These are phyloP conservation scores for Distichodus sexfasciatus DNA, from an alignment of 2,797 vertebrate genomes.

Conservation along the genomic window DNA sequence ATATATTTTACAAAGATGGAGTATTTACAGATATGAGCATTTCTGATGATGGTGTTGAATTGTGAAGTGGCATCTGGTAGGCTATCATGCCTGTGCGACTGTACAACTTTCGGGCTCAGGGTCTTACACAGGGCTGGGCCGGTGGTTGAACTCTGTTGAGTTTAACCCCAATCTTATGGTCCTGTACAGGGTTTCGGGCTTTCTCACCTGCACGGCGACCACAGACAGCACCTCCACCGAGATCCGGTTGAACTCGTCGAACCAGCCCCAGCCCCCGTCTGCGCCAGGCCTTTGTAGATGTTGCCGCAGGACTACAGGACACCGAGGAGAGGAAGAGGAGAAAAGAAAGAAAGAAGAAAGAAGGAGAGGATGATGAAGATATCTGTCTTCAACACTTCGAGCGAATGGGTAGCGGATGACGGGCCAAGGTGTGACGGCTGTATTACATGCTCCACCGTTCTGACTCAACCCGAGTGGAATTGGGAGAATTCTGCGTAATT, in stretches of 20 bases:
- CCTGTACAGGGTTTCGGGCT: no score
- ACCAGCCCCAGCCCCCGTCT: conserved; percentile 97
- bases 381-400: conserved; percentile 7
- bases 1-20: no score
- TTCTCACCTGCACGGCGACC: conserved; percentile 91
- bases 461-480: conserved; percentile 27
- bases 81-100: no score
- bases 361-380: not conserved
- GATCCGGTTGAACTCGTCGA: conserved; percentile 97
- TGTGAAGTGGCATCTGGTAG: no score
- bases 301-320: conserved; percentile 92
- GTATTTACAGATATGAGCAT: no score
- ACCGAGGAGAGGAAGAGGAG: conserved; percentile 43
- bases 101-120: no score
- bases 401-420: conserved; percentile 3
- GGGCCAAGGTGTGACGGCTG: not conserved
- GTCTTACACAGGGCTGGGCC: no score
- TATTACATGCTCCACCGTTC: conserved; percentile 7
- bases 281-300: conserved; percentile 97
- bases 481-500: conserved; percentile 24
- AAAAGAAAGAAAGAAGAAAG: conserved; percentile 31
- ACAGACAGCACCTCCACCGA: conserved; percentile 96
- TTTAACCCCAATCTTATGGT: no score
- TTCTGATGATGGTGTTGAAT: no score
- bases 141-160: no score